Evolutionary conservation across 2,888 invertebrate species (phyloP).

Genomic region (Acleris cristana): DNA sequence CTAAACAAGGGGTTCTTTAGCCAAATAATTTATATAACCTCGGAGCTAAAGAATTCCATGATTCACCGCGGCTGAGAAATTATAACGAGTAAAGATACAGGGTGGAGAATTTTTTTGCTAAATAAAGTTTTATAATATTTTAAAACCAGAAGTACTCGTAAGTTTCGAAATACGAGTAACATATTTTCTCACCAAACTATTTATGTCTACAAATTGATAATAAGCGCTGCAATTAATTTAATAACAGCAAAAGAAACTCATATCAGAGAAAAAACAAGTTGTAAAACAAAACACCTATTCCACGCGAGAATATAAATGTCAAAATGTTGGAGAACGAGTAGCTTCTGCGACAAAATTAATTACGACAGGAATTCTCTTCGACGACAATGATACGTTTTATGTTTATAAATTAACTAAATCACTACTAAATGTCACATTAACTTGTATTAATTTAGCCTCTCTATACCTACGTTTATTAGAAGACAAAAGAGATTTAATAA

Average conservation of each 20-base stretch:
- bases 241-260: conserved; percentile 12
- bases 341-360: conserved; percentile 21
- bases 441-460: conserved; percentile 18
- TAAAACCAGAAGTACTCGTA: too few relatives aligned
- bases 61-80: conserved; percentile 4
- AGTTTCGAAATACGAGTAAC: too few relatives aligned
- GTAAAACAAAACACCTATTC: conserved; percentile 12
- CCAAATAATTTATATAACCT: conserved; percentile 55
- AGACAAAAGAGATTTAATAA: conserved; percentile 37
- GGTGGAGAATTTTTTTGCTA: too few relatives aligned
- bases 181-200: too few relatives aligned
- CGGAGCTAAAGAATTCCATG: conserved; percentile 29
- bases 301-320: conserved; percentile 19
- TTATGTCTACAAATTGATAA: not conserved
- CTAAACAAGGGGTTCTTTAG: conserved; percentile 39
- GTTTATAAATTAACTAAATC: conserved; percentile 27
- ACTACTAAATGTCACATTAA: conserved; percentile 24
- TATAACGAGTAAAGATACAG: conserved; percentile 1
- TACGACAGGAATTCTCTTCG: conserved; percentile 19
- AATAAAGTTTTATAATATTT: too few relatives aligned
- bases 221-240: conserved; percentile 8
- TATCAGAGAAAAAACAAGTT: conserved; percentile 5
- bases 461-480: conserved; percentile 23
- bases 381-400: conserved; percentile 20
- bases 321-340: conserved; percentile 9